Conservation (phyloP, 2,113 vertebrate species). For the Coturnix japonica region DNA sequence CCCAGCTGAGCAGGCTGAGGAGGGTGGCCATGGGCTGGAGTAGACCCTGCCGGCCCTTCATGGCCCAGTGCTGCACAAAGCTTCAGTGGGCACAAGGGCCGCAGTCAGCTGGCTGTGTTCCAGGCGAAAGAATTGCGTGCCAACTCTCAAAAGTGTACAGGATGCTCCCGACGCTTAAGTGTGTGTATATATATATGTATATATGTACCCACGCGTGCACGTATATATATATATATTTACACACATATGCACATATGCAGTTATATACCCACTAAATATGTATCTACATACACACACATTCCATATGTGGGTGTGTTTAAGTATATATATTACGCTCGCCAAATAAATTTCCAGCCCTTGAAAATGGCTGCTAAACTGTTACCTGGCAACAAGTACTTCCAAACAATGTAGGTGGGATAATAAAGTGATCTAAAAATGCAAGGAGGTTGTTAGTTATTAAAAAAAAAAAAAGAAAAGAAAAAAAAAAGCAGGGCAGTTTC, state of each 20-base stretch:
- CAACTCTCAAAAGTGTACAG: slow-evolving; percentile 53
- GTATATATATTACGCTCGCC: slow-evolving; percentile 28
- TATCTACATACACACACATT: not conserved
- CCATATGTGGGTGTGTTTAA: not conserved
- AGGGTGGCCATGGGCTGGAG: slow-evolving; percentile 71
- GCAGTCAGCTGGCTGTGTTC: slow-evolving; percentile 59
- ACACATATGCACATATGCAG: slow-evolving; percentile 2
- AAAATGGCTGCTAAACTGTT: slow-evolving; percentile 86
- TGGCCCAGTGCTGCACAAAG: not conserved
- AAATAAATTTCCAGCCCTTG: slow-evolving; percentile 71
- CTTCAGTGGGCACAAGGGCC: not conserved
- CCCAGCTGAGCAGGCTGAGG: slow-evolving; percentile 67
- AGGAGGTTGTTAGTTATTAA: slow-evolving; percentile 59
- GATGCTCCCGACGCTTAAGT: slow-evolving; percentile 63
- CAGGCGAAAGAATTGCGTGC: not conserved
- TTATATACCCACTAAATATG: slow-evolving; percentile 29
- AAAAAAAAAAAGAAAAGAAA: slow-evolving; percentile 64
- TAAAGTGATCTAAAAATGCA: slow-evolving; percentile 70
- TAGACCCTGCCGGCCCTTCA: slow-evolving; percentile 9
- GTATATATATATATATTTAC: not conserved
- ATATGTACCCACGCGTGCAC: not conserved
- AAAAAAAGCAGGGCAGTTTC: slow-evolving; percentile 69
- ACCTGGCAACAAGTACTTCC: slow-evolving; percentile 82
- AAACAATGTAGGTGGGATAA: slow-evolving; percentile 74
- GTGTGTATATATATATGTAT: not conserved